Base-by-base conservation (phyloP, 2,888 invertebrate species). In the Cabera pusaria region DNA sequence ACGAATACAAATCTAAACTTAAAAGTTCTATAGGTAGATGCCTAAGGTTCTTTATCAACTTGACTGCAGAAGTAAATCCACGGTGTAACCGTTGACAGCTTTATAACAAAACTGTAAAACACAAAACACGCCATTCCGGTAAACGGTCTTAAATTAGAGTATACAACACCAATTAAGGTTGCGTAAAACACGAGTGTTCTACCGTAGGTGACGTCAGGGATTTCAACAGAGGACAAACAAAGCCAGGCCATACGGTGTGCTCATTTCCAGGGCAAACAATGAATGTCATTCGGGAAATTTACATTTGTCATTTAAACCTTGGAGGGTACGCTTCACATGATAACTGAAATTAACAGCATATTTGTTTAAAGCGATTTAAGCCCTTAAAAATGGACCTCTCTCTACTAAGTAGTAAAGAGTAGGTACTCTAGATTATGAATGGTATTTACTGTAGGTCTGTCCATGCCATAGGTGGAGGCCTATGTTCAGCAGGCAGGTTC, bases 221-320 rank as follows among this genome's bases (percentile, higher is more conserved):
- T 85, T 85, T 75, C 85, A 69, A 75, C 81, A 85, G 59, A 62
- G 59, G 57, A 61, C 66, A 78, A 79, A 86, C 83, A 82, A 71
- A 72, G 76, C 64, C 64, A 59, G 61, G 49, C 62, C 63, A 56
- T 64, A 65, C 60, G 64, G 64, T 64, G 66, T 75, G 79, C 85
- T 71, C 81, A 78, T 77, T 84, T 75, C 59, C 56, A 68, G 64
- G 64, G 61, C 68, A 74, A 73, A 75, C 72, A 72, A 70, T 64
- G 62, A 59, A 60, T 60, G 61, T 62, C 53, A 67, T 67, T 72
- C 64, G 54, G 59, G 57, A 56, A 56, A 65, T 63, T 63, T 58
- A 56, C 56, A 59, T 60, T 57, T 45, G 51, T 49, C 46, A 56
- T 49, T 26, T 31, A 26, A 28, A 9, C 28, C 23, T 16, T 48